phyloP scores from a whole-genome alignment of 2,888 invertebrate genomes.

The Listrodromus nycthemerus region DNA sequence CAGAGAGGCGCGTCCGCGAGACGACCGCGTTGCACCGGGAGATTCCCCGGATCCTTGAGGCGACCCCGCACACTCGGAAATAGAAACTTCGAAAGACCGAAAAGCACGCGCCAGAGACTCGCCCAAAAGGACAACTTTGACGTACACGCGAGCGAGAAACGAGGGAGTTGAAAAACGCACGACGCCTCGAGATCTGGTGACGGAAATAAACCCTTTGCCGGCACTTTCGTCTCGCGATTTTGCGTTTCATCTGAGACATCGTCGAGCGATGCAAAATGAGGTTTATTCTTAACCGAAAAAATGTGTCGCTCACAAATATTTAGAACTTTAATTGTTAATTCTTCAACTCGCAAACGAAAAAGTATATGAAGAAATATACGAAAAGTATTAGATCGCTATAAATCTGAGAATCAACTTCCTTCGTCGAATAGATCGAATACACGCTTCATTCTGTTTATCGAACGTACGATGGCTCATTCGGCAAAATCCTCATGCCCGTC shows the following conservation, averaged over 20 bases:
- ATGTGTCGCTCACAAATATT: no score
- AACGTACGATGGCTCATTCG: conserved; percentile 46
- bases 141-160: conserved; percentile 48
- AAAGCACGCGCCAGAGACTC: conserved; percentile 58
- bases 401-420: background rate
- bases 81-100: conserved; percentile 68
- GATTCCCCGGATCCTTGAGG: conserved; percentile 51
- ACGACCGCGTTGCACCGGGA: background rate
- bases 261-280: background rate
- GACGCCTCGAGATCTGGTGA: conserved; percentile 57
- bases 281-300: background rate
- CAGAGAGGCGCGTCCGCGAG: conserved; percentile 1
- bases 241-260: conserved; percentile 7
- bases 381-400: background rate
- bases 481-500: conserved; percentile 56
- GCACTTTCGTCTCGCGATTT: conserved; percentile 42
- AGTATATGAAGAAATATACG: background rate
- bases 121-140: conserved; percentile 67
- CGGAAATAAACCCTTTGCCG: conserved; percentile 73
- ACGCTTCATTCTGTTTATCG: conserved; percentile 35
- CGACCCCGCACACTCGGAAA: conserved; percentile 64
- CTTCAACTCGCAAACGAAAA: background rate
- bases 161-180: conserved; percentile 8
- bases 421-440: background rate
- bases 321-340: background rate